A percentile compares a stretch with the other conserved stretches of the same genome.
Conservation (phyloP, 2,888 invertebrate genomes). For the Amiota mariae region DNA sequence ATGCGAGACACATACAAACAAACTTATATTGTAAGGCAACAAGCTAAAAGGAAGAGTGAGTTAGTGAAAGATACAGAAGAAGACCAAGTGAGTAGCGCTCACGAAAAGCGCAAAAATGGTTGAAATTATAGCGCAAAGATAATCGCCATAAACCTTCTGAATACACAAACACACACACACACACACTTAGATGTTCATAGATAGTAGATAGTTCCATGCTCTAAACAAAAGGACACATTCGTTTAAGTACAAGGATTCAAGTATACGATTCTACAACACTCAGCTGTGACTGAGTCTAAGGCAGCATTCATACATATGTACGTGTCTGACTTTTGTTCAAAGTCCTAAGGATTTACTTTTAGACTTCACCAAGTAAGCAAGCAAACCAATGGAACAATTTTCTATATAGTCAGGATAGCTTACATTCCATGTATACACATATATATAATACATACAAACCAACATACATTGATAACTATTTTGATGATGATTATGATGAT, state of each 20-base stretch:
- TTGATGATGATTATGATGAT: too few relatives aligned
- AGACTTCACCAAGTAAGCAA: slow-evolving; percentile 11
- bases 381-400: slow-evolving; percentile 9
- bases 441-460: too few relatives aligned
- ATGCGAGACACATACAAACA: slow-evolving; percentile 53
- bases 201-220: neutral
- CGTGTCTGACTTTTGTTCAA: slow-evolving; percentile 13
- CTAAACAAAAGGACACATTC: neutral
- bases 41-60: neutral
- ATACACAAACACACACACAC: slow-evolving; percentile 2
- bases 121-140: slow-evolving; percentile 60
- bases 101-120: slow-evolving; percentile 44
- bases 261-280: neutral
- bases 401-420: neutral
- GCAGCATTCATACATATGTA: slow-evolving; percentile 13
- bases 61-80: too few relatives aligned
- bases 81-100: neutral
- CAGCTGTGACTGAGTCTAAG: neutral
- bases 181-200: neutral
- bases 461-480: neutral
- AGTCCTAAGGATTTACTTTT: slow-evolving; percentile 16
- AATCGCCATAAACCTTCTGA: slow-evolving; percentile 47
- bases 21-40: slow-evolving; percentile 31
- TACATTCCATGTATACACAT: too few relatives aligned
- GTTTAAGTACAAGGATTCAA: slow-evolving; percentile 7